Evolutionary conservation across 2,888 invertebrate species (phyloP), one percentile per base, ranked within the genome.

Genomic region (Mythimna vitellina): DNA sequence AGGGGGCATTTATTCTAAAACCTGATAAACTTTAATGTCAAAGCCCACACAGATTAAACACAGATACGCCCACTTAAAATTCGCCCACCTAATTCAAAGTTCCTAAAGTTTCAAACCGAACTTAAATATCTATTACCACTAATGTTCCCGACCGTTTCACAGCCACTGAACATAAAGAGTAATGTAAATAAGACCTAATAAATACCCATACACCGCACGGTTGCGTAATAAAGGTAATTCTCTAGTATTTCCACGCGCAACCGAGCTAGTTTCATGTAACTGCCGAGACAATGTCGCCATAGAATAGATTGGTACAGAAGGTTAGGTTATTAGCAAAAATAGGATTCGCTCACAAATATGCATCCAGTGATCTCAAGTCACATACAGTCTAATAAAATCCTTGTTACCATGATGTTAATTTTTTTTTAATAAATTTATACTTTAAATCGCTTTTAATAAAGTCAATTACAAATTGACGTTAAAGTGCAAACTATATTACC

Each of bases 161-260:
- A 65, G 56, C 67, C 58, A 22, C 32, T 60, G 25, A 63, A 82
- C 79, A 66, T 81, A 79, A 81, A 82, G 69, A 81, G 82, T 82
- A 74, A 82, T 82, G 76, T 78, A 84, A 73, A 69, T 84, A 76
- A 79, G 84, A 80, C 72, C 61, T 76, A 69, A 72, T 85, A 85
- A 85, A 83, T 85, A 70, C 56, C 69, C 61, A 53, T 61, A 65
- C 38, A 66, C 80, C 74, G 69, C 74, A 82, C 70, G 70, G 76
- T 76, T 70, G 66, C 61, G 76, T 78, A 78, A 77, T 85, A 80
- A 81, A 82, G 75, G 79, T 86, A 84, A 86, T 86, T 80, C 72
- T 65, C 72, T 61, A 80, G 84, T 80, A 82, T 83, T 81, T 77
- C 86, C 78, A 68, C 73, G 66, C 73, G 81, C 76, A 64, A 76